Evolutionary conservation across 2,113 vertebrate species (phyloP).

Genomic region (Excalfactoria chinensis): DNA sequence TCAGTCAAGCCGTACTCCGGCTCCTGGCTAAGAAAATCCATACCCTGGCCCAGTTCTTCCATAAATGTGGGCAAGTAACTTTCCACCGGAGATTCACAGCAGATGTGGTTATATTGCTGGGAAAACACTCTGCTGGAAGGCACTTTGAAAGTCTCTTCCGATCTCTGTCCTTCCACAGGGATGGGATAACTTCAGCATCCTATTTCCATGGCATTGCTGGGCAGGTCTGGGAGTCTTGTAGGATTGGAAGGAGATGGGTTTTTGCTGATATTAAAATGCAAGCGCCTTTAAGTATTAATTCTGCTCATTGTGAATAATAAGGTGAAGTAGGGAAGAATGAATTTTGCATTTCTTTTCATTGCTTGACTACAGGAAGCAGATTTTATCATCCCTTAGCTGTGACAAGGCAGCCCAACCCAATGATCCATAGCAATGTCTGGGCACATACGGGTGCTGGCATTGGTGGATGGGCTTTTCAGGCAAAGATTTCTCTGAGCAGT

Average conservation of each 20-base stretch:
- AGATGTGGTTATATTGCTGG: background rate
- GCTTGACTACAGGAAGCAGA: background rate
- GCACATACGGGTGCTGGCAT: accelerated
- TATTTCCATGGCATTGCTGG: background rate
- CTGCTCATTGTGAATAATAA: background rate
- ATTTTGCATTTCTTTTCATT: background rate
- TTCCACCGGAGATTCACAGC: background rate
- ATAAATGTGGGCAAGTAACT: background rate
- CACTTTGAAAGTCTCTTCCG: background rate
- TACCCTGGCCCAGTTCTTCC: background rate
- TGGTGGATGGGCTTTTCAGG: background rate
- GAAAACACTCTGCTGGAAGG: background rate
- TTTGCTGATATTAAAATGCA: background rate
- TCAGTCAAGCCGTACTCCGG: background rate
- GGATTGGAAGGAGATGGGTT: background rate
- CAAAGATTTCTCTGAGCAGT: background rate
- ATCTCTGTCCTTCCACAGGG: background rate
- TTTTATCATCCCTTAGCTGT: background rate
- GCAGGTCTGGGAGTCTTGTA: background rate
- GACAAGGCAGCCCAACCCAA: background rate
- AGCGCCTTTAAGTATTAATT: background rate
- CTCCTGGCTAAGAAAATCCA: constrained; percentile 34
- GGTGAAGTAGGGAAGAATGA: background rate
- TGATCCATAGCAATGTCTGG: background rate
- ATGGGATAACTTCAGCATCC: background rate